Base-by-base conservation (phyloP, 2,113 vertebrate species). In the Phainopepla nitens region DNA sequence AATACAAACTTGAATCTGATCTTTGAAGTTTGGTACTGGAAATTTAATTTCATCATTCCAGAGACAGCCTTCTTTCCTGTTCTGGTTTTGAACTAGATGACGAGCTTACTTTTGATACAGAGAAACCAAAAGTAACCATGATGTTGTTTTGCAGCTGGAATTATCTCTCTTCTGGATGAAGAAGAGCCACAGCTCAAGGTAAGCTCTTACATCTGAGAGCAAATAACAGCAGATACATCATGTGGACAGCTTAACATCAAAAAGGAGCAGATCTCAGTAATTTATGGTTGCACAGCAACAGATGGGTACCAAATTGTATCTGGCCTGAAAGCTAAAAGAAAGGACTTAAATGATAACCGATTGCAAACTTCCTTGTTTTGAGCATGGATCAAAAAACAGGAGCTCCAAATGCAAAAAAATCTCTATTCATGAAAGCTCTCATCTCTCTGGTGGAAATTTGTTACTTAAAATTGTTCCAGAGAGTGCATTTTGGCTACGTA, bases 161-260 rank as follows among this genome's bases (percentile, higher is more conserved):
- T 99, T 76, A 99, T 99, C 97, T 99, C 99, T 73, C 99, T 99
- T 95, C 98, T 99, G 97, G 99, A 99, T 98, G 99, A 99, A 97
- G 99, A 99, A 91, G 99, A 99, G 95, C 99, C 99, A 54, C 98
- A 99, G 93, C 99, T 99, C 76, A 99, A 99, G 99, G 99, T 99
- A 98, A 94, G 87, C 13, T 27, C 57, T 86, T 81, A 51, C 7
- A 65, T 35, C 28, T 51, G 31, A 28, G 36, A 89, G 45, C 20
- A 87, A 82, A 13, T 62, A 91, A 23, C 10, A 61, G 22, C 35
- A 61, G 56, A 51, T 41, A 22, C 6, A 7, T 79, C 61, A 13
- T 44, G 4, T 66, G 62, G 36, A 62, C 72, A 87, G 18, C 49
- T 84, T 83, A 36, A 90, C 82, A 42, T 56, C 6, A 35, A 11